Conservation (phyloP, 35 echinoderm and acorn worm genomes). For the Ophioderma brevispina region DNA sequence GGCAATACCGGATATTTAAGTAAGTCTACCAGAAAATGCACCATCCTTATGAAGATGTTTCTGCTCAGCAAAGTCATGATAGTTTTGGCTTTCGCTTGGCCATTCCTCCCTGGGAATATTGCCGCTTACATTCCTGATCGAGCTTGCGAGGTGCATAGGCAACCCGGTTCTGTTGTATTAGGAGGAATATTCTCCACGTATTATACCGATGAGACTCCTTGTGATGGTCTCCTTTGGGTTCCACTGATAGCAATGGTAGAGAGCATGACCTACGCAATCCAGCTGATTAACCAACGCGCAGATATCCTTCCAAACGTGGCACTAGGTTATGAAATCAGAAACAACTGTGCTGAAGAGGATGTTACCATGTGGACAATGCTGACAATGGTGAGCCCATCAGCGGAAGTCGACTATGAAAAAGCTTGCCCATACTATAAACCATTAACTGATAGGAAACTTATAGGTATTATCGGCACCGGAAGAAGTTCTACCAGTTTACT, state of each 20-base stretch:
- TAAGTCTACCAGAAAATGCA: too few species aligned
- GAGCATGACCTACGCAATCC: constrained; percentile 33
- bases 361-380: background rate
- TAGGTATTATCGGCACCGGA: constrained; percentile 3
- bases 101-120: background rate
- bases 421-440: background rate
- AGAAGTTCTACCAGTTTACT: background rate
- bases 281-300: constrained; percentile 26
- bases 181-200: constrained; percentile 12
- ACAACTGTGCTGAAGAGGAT: constrained; percentile 31
- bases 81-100: too few species aligned
- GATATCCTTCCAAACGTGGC: constrained; percentile 26
- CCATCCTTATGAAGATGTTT: too few species aligned
- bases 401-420: background rate
- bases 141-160: background rate
- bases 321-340: constrained; percentile 26
- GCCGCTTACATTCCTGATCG: background rate
- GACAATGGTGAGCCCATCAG: background rate
- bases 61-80: too few species aligned
- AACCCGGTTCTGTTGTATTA: background rate
- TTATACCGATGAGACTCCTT: background rate
- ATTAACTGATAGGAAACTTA: background rate
- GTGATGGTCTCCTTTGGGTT: background rate
- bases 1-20: too few species aligned
- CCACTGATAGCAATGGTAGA: background rate